Evolutionary conservation across 1,140 invertebrate species (phyloP).

Genomic region (Thaumatotibia leucotreta): DNA sequence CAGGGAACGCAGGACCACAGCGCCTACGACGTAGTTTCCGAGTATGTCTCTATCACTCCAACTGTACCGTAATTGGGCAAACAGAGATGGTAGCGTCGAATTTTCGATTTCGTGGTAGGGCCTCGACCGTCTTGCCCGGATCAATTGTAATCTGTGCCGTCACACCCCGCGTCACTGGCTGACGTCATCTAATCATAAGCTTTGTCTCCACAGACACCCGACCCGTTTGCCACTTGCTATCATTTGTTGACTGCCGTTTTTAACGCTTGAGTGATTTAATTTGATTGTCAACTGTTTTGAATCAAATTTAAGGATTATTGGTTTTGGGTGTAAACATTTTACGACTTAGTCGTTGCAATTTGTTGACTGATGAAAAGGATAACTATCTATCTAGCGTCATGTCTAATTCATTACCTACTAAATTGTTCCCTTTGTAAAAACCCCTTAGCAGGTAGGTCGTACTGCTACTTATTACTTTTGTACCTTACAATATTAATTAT

Average conservation of each 20-base stretch:
- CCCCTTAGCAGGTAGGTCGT: no score
- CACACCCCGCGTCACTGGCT: conserved; percentile 31
- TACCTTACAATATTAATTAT: no score
- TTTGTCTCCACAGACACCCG: conserved; percentile 16
- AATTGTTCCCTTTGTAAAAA: no score
- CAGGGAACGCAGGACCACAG: no score
- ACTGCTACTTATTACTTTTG: no score
- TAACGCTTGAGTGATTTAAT: conserved; percentile 13
- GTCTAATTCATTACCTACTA: no score
- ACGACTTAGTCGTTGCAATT: not conserved
- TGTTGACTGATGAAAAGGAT: not conserved
- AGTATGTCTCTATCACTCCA: no score
- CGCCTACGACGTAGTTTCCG: no score
- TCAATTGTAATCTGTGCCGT: conserved; percentile 48
- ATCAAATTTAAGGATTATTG: not conserved
- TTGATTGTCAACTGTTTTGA: conserved; percentile 26
- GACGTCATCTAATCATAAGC: conserved; percentile 35
- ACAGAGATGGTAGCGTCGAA: no score
- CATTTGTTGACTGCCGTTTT: not conserved
- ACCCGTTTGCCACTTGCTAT: not conserved
- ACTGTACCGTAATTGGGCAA: no score
- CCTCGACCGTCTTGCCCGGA: conserved; percentile 37
- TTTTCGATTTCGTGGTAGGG: no score
- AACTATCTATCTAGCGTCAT: not conserved
- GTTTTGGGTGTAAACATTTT: not conserved